Conservation (phyloP, 2,113 vertebrate genomes). For the Corythoichthys intestinalis region DNA sequence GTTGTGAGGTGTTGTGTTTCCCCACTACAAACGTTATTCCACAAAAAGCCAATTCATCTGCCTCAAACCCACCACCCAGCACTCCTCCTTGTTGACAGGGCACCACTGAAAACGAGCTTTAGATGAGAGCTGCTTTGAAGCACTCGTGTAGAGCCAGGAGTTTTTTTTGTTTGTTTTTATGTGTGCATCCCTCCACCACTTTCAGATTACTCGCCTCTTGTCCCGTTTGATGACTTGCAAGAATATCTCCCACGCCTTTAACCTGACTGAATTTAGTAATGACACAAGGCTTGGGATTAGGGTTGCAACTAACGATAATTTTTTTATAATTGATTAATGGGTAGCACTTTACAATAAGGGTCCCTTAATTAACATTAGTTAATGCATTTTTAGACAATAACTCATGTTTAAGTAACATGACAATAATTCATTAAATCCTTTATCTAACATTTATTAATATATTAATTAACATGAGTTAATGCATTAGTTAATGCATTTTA, state of each 20-base stretch:
- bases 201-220: conserved; percentile 39
- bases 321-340: no score
- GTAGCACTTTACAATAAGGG: no score
- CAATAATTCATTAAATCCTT: no score
- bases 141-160: conserved; percentile 42
- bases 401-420: no score
- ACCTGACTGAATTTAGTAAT: conserved; percentile 29
- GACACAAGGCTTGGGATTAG: conserved; percentile 14
- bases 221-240: conserved; percentile 50
- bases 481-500: no score
- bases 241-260: conserved; percentile 38
- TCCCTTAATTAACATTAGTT: no score
- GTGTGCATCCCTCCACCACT: conserved; percentile 35
- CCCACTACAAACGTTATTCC: conserved; percentile 12
- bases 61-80: conserved; percentile 23
- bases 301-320: no score
- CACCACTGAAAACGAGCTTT: conserved; percentile 42
- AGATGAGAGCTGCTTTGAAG: conserved; percentile 58
- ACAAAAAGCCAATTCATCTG: conserved; percentile 33
- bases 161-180: conserved; percentile 44
- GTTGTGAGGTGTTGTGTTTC: conserved; percentile 28
- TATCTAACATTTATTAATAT: no score
- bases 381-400: no score
- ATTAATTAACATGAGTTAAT: no score
- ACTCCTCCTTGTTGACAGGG: conserved; percentile 47